Percentiles rank a stretch among this genome's conserved stretches.
phyloP scores from a whole-genome alignment of 2,113 vertebrate genomes.

The Oryzias celebensis region DNA sequence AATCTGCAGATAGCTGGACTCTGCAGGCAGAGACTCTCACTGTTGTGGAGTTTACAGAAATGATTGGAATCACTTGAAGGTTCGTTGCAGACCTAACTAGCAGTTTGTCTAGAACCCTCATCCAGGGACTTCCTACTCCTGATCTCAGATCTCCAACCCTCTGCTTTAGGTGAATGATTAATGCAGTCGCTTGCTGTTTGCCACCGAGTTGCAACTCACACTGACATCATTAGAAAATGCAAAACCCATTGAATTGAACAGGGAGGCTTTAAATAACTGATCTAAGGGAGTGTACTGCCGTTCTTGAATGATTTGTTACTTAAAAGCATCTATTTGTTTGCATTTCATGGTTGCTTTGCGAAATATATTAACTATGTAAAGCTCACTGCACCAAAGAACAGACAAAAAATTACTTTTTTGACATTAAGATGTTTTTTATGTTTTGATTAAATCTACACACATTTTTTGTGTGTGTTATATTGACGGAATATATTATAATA shows the following conservation, averaged over 20 bases:
- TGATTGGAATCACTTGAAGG: conserved; percentile 13
- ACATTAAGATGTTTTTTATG: no score
- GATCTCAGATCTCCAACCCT: conserved; percentile 1
- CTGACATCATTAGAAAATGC: not conserved
- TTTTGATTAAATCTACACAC: no score
- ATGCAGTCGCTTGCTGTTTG: not conserved
- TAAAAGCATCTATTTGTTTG: no score
- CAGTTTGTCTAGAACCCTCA: conserved; percentile 9
- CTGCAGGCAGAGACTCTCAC: not conserved
- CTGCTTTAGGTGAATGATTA: not conserved
- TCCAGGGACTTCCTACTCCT: not conserved
- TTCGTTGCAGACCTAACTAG: conserved; percentile 14
- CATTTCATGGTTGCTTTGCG: no score
- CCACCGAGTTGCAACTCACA: not conserved
- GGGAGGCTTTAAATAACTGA: conserved; percentile 24
- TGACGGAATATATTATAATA: no score
- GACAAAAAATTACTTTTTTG: no score
- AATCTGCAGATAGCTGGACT: conserved; percentile 23
- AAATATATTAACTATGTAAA: no score
- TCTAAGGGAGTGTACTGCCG: conserved; percentile 1
- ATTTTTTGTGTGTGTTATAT: no score
- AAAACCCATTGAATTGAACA: not conserved
- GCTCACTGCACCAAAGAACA: no score
- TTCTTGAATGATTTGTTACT: no score
- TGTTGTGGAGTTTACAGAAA: conserved; percentile 6